These are phyloP conservation scores for Hydropsyche tenuis DNA, from an alignment of 1,140 invertebrate genomes.

Conservation along the genomic window DNA sequence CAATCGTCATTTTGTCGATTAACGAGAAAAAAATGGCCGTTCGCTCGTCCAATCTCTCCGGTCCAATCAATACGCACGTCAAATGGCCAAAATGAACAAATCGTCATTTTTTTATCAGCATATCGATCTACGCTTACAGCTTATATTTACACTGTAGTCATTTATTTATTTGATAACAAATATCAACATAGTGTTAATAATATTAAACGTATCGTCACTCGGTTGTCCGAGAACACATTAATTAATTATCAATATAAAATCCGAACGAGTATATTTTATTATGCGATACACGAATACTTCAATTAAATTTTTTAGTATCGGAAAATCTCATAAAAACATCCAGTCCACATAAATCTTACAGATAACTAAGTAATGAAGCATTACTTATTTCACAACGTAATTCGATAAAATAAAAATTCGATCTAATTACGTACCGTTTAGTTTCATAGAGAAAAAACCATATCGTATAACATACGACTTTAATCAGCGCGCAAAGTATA, in stretches of 20 bases:
- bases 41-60: conserved; percentile 6
- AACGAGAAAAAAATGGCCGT: too few species aligned
- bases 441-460: not conserved
- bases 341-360: not conserved
- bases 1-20: too few species aligned
- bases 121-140: conserved; percentile 33
- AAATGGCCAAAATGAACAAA: conserved; percentile 31
- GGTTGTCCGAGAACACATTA: not conserved
- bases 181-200: conserved; percentile 28
- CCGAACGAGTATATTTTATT: too few species aligned
- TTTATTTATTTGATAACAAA: conserved; percentile 34
- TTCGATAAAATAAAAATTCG: not conserved
- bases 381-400: not conserved
- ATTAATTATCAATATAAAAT: conserved; percentile 7
- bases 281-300: too few species aligned
- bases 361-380: not conserved
- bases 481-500: not conserved
- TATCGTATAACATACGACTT: not conserved
- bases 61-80: conserved; percentile 30
- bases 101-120: conserved; percentile 27
- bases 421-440: not conserved
- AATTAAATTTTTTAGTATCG: too few species aligned
- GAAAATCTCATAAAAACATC: not conserved
- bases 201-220: conserved; percentile 32
- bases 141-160: conserved; percentile 35